phyloP scores from a whole-genome alignment of 2,113 vertebrate genomes.

The Pelecanoides urinatrix region DNA sequence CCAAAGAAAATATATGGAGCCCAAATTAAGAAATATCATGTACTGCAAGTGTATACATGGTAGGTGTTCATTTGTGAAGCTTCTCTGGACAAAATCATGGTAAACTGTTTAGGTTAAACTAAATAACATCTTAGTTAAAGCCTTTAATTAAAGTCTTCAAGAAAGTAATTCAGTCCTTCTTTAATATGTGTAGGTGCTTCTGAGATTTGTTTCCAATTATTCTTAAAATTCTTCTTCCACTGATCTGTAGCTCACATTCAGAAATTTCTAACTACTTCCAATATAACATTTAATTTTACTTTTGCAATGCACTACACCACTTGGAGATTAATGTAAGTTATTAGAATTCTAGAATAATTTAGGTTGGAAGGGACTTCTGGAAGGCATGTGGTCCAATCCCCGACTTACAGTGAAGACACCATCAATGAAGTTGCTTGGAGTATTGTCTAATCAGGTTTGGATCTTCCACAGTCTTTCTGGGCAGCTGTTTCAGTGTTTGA shows the following conservation, averaged over 20 bases:
- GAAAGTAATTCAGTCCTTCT: background rate
- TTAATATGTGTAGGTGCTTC: background rate
- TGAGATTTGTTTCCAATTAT: background rate
- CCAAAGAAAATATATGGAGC: background rate
- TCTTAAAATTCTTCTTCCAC: background rate
- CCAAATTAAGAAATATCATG: background rate
- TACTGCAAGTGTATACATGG: background rate
- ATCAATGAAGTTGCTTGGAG: background rate
- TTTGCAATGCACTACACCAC: background rate
- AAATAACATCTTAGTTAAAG: background rate
- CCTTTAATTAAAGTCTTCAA: background rate
- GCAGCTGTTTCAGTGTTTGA: background rate
- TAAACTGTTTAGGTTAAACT: background rate
- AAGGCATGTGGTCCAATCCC: background rate
- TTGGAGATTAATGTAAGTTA: background rate
- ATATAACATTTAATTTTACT: background rate
- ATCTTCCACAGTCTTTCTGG: background rate
- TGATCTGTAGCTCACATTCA: background rate
- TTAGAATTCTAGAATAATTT: background rate
- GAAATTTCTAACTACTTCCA: background rate
- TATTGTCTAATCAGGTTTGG: background rate
- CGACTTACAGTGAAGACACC: rapidly evolving
- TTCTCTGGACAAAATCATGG: background rate
- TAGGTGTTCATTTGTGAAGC: background rate
- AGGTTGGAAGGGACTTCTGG: background rate